A percentile compares a stretch with the other conserved stretches of the same genome.
Conservation (phyloP, 2,113 vertebrate genomes). For the Sceloporus undulatus region DNA sequence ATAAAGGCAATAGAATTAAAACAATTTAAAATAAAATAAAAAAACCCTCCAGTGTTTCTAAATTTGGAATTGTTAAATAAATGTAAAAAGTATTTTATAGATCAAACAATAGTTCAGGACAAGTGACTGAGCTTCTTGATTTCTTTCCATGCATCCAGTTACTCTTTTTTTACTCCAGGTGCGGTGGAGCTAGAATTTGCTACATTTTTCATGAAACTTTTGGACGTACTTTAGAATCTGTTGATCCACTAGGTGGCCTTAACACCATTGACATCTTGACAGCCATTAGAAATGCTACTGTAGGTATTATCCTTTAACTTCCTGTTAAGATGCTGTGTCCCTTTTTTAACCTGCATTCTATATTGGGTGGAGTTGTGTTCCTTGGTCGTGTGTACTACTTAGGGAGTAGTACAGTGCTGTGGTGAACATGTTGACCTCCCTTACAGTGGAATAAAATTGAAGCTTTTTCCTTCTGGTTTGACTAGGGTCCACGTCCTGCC, state of each 20-base stretch:
- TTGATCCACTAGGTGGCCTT: slow-evolving; percentile 94
- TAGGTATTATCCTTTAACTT: slow-evolving; percentile 74
- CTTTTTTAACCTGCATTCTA: not conserved
- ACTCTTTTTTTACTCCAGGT: slow-evolving; percentile 80
- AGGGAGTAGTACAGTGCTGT: not conserved
- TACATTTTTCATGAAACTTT: slow-evolving; percentile 99
- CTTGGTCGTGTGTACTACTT: not conserved
- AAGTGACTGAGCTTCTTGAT: not conserved
- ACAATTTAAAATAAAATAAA: too few relatives aligned
- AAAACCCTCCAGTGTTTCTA: not conserved
- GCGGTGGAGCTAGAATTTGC: slow-evolving; percentile 96
- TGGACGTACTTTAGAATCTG: slow-evolving; percentile 95
- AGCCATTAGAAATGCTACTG: slow-evolving; percentile 98
- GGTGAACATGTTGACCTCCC: accelerated
- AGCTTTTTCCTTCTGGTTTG: slow-evolving; percentile 27
- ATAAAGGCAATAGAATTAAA: too few relatives aligned
- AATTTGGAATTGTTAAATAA: not conserved
- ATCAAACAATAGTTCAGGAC: not conserved
- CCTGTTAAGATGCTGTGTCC: not conserved
- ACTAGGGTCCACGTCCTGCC: slow-evolving; percentile 94
- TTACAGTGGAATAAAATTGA: not conserved
- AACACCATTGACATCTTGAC: slow-evolving; percentile 98
- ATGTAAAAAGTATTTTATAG: not conserved
- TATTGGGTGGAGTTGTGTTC: not conserved
- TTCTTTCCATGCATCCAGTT: not conserved